Evolutionary conservation across 1,140 invertebrate species (phyloP).

Genomic region (Danaus plexippus): DNA sequence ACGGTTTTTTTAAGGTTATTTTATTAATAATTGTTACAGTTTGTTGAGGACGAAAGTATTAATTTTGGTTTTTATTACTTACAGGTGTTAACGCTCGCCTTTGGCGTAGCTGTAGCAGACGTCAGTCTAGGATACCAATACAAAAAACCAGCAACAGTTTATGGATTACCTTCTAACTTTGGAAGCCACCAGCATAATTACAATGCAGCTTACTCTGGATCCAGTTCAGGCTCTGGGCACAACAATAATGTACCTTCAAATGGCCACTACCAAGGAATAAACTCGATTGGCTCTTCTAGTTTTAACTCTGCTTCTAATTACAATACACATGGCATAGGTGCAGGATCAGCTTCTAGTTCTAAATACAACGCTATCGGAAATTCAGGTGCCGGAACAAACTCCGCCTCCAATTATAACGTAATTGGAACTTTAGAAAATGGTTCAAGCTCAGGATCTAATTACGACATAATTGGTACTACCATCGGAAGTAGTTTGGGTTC

Average conservation of each 20-base stretch:
- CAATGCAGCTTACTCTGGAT: slow-evolving; percentile 18
- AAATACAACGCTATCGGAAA: slow-evolving; percentile 14
- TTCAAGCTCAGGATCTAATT: slow-evolving; percentile 6
- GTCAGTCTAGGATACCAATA: slow-evolving; percentile 50
- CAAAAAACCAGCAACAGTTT: slow-evolving; percentile 41
- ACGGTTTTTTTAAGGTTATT: too few species aligned
- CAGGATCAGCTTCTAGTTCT: slow-evolving; percentile 8
- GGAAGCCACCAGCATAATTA: slow-evolving; percentile 20
- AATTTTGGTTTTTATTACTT: slow-evolving; percentile 25
- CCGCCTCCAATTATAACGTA: slow-evolving; percentile 15
- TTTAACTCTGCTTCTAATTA: slow-evolving; percentile 10
- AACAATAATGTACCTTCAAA: neutral
- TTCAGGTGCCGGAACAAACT: slow-evolving; percentile 9
- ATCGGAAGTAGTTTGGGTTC: neutral
- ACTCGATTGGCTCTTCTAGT: slow-evolving; percentile 10
- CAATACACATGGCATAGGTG: slow-evolving; percentile 3
- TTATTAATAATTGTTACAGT: neutral
- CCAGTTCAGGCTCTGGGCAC: slow-evolving; percentile 4
- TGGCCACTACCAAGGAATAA: slow-evolving; percentile 11
- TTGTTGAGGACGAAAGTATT: slow-evolving; percentile 7
- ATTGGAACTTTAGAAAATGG: slow-evolving; percentile 3
- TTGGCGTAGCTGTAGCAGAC: slow-evolving; percentile 40
- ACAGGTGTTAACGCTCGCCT: slow-evolving; percentile 36
- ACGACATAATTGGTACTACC: slow-evolving; percentile 5
- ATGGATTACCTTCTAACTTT: slow-evolving; percentile 34